Evolutionary conservation across 2,888 invertebrate genomes (phyloP), one percentile per base, ranked within the genome.

Genomic region (Loripinus fragilis): DNA sequence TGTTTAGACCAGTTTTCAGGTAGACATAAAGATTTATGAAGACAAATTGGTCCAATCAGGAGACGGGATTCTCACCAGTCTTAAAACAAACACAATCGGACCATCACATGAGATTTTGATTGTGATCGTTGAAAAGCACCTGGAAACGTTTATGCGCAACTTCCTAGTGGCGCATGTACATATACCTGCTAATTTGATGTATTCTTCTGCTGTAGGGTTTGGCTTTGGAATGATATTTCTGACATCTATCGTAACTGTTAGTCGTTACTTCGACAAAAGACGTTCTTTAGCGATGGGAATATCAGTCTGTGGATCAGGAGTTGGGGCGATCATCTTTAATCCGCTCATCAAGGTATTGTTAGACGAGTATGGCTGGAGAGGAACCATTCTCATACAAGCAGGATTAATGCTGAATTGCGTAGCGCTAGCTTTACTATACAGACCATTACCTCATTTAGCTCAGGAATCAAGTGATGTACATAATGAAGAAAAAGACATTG

Each of bases 191-290:
- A n/a, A n/a, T n/a, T n/a, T n/a, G n/a, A n/a, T n/a, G n/a, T 48
- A n/a, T 48, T n/a, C 5, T 41, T n/a, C 41, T 65, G 35, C 67
- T 76, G 30, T 64, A 82, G 82, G 82, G 8, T 33, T 65, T n/a
- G 82, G 82, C 20, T 83, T 74, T 66, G 82, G 82, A n/a, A 71
- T 83, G 77, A 72, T 77, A 7, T 80, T 71, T 30, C 74, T 83
- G 2, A 77, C 83, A 0, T 70, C 83, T 5, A 78, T 83, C 17
- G 80, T 83, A 12, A 48, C 71, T 38, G 76, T 80, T 10, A 74
- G 41, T 35, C 68, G 68, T 17, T 83, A 83, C 55, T 83, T 83
- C 48, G 76, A 78, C 17, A 83, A 76, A n/a, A 48, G 42, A 25
- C 73, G 83, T 7, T 64, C 83, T 15, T 55, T 83, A 38, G 83